Evolutionary conservation across 2,888 invertebrate species (phyloP).

Genomic region (Gastracanthus pulcherrimus): DNA sequence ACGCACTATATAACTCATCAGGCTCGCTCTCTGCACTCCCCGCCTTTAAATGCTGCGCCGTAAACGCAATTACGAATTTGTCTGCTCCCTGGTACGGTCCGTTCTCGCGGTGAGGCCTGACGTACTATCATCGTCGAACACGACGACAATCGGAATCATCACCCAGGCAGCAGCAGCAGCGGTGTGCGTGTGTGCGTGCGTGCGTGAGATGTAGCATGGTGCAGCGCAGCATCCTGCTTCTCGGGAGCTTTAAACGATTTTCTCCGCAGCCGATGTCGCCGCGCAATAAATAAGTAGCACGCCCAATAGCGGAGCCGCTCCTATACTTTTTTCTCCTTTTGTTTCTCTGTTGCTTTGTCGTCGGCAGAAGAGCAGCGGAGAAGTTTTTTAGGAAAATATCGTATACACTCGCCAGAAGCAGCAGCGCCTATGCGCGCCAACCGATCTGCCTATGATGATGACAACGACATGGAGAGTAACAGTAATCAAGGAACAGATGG

Average conservation of each 20-base stretch:
- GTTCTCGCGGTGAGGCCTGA: no score
- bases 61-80: slow-evolving; percentile 36
- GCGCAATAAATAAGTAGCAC: slow-evolving; percentile 22
- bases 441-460: slow-evolving; percentile 57
- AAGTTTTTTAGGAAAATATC: not conserved
- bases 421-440: slow-evolving; percentile 53
- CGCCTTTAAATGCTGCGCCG: slow-evolving; percentile 54
- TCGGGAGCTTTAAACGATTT: slow-evolving; percentile 35
- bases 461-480: slow-evolving; percentile 65
- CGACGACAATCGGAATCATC: not conserved
- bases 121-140: no score
- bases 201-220: slow-evolving; percentile 40
- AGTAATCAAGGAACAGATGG: slow-evolving; percentile 66
- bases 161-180: not conserved
- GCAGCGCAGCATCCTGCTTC: slow-evolving; percentile 32
- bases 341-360: not conserved
- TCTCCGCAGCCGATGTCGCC: slow-evolving; percentile 42
- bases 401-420: not conserved
- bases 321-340: not conserved
- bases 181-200: not conserved
- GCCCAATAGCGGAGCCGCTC: not conserved
- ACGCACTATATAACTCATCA: not conserved
- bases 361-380: not conserved
- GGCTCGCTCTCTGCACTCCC: slow-evolving; percentile 1
- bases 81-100: no score